Evolutionary conservation across 1,140 invertebrate genomes (phyloP), one percentile per base, ranked within the genome.

Genomic region (Diachasma alloeum): DNA sequence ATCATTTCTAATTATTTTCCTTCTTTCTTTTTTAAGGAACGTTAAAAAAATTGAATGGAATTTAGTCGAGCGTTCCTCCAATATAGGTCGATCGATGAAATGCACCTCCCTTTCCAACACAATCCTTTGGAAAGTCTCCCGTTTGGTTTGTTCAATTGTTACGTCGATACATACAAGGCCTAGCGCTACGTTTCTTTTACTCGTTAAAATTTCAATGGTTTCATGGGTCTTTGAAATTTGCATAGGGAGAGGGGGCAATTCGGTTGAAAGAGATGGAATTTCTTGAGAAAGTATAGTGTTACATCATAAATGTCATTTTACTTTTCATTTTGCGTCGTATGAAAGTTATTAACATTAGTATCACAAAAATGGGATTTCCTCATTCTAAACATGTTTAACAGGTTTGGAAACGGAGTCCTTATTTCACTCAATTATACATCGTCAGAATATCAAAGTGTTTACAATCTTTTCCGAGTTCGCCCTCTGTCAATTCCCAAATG

Each of bases 31-130:
- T 53, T 53, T 53, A 80, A 78, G 77, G 77, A 76, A 75, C 83
- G 80, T 79, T 84, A 85, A 84, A 86, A 84, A 70, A 70, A 70
- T 53, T 26, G 59, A 68, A 68, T 6, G 6, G 66, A 68, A 68
- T 8, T 70, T 31, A 15, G 22, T 66, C 59, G 70, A 72, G 70
- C 39, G 13, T 48, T 72, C 84, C 77, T 78, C 56, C 78, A 74
- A 85, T 85, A 86, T 87, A 82, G 86, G 86, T 86, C 86, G 85
- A 87, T 87, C 86, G 84, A 87, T 87, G 84, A 83, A 85, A 85
- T 82, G 48, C 15, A 56, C 48, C 48, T 56, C 15, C 19, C 13
- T 22, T 19, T 19, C 48, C 39, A 42, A 56, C 48, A 56, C 13
- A 56, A 17, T 56, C 48, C n/a, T 4, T 15, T 56, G 48, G 13